Percentiles rank a stretch among this genome's conserved stretches.
These are phyloP conservation scores for Brachypteracias leptosomus DNA, from an alignment of 2,113 vertebrate species.

Conservation along the genomic window DNA sequence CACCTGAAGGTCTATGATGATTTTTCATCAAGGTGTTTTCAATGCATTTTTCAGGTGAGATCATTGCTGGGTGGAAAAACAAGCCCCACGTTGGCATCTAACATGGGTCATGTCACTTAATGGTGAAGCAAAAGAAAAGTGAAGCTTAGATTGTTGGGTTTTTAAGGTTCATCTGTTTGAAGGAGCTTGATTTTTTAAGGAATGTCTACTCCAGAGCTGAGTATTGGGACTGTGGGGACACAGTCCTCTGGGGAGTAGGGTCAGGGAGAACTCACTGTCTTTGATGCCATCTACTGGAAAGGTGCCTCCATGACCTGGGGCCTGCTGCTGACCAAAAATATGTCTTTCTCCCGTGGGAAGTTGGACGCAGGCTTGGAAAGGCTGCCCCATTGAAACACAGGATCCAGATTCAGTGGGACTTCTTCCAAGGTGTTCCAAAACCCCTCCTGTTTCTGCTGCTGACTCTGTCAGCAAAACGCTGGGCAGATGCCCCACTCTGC, in stretches of 20 bases:
- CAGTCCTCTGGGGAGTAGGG: not conserved
- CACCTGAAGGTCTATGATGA: not conserved
- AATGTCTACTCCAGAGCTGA: not conserved
- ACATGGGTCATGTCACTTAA: not conserved
- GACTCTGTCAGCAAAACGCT: not conserved
- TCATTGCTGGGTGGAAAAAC: not conserved
- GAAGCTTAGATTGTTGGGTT: accelerated
- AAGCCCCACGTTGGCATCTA: accelerated
- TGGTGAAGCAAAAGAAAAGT: not conserved
- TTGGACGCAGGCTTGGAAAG: not conserved
- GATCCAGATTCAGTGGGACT: not conserved
- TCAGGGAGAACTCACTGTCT: not conserved
- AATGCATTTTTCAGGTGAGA: not conserved
- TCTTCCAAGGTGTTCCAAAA: not conserved
- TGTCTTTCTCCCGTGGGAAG: accelerated
- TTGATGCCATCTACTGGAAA: constrained; percentile 68
- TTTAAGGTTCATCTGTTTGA: not conserved
- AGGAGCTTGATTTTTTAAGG: not conserved
- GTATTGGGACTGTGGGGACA: not conserved
- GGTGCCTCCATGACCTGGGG: not conserved
- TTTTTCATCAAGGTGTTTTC: not conserved
- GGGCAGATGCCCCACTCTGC: not conserved
- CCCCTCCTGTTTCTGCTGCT: not conserved
- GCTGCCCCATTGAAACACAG: not conserved
- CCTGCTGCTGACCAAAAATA: not conserved